A percentile compares a stretch with the other conserved stretches of the same genome.
These are phyloP conservation scores for human DNA, from an alignment of 2,113 vertebrate genomes.

Conservation along the genomic window GRCh38 chr16:77518001-77518500, in stretches of 20 bases:
- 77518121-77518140: neutral
- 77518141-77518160: neutral
- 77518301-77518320: neutral
- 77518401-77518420: neutral
- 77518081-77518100: neutral
- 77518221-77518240: neutral
- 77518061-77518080: neutral
- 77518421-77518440: rapidly evolving
- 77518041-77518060: neutral
- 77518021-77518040: neutral
- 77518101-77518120: neutral
- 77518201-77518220: neutral
- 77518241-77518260: neutral
- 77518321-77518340: neutral
- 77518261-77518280: neutral
- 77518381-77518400: neutral
- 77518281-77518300: neutral
- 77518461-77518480: too few species aligned
- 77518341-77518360: neutral
- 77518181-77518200: slow-evolving; percentile 12
- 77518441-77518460: too few species aligned
- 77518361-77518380: neutral
- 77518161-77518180: neutral
- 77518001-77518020: neutral
- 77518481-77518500: too few species aligned